Conservation (phyloP, 2,797 vertebrate genomes). For the Neosalanx taihuensis region DNA sequence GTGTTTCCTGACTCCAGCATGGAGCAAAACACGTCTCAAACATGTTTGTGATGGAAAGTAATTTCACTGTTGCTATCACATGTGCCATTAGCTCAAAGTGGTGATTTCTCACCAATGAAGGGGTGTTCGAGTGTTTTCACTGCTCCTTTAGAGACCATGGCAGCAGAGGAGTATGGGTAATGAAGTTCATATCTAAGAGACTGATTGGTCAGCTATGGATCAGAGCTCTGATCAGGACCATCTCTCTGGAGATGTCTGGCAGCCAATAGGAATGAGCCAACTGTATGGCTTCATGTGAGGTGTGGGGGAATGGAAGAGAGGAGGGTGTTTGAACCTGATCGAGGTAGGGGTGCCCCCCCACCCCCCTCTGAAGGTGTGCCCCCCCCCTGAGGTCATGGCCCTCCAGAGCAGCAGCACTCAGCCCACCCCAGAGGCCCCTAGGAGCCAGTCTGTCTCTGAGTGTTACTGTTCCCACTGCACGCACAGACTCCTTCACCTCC, state of each 20-base stretch:
- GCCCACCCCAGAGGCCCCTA: constrained; percentile 49
- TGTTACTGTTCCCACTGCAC: constrained; percentile 83
- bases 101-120: constrained; percentile 44
- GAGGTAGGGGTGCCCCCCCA: neutral
- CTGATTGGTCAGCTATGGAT: constrained; percentile 10
- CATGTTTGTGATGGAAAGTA: neutral
- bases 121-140: constrained; percentile 54
- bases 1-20: neutral
- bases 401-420: constrained; percentile 54
- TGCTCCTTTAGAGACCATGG: constrained; percentile 45
- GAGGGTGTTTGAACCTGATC: neutral
- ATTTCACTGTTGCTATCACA: constrained; percentile 25
- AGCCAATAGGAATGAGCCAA: constrained; percentile 41
- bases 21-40: neutral
- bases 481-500: constrained; percentile 93
- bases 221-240: constrained; percentile 21
- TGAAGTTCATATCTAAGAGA: neutral
- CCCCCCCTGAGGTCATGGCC: constrained; percentile 56
- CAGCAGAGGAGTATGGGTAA: constrained; percentile 49
- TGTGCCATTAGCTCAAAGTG: constrained; percentile 63
- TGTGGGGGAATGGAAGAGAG: constrained; percentile 48
- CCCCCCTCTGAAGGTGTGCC: too few species aligned
- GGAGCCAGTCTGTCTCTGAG: constrained; percentile 67
- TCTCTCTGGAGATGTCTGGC: constrained; percentile 44
- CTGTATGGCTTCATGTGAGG: constrained; percentile 43